Percentiles rank a stretch among this genome's conserved stretches.
Evolutionary conservation across 1,140 invertebrate genomes (phyloP).

Genomic region (Drosophila punjabiensis): DNA sequence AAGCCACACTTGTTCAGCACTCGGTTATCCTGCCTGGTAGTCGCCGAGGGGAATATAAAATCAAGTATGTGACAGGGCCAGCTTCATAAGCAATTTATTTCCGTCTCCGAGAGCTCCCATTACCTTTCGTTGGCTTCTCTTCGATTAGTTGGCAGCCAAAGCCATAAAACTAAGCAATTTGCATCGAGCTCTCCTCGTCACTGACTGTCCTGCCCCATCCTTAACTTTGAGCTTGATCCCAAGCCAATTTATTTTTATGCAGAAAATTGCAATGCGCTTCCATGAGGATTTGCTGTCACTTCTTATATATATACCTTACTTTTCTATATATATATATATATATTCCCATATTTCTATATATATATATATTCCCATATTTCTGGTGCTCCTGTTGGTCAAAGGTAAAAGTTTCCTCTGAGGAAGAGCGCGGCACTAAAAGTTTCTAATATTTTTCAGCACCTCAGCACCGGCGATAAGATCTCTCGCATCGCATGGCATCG

Average conservation of each 20-base stretch:
- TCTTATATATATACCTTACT: neutral
- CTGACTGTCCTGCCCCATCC: neutral
- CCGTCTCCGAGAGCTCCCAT: slow-evolving; percentile 26
- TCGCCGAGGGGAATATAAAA: slow-evolving; percentile 25
- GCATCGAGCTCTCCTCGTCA: slow-evolving; percentile 23
- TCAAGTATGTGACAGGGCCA: slow-evolving; percentile 16
- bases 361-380: no score
- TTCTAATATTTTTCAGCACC: slow-evolving; percentile 83
- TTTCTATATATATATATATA: neutral
- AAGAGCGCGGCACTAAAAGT: slow-evolving; percentile 57
- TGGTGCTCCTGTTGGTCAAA: slow-evolving; percentile 63
- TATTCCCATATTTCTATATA: no score
- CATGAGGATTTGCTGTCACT: slow-evolving; percentile 79
- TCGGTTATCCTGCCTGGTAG: slow-evolving; percentile 16
- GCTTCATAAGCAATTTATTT: slow-evolving; percentile 41
- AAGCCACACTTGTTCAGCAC: slow-evolving; percentile 32
- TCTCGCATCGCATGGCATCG: slow-evolving; percentile 62
- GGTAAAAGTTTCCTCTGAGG: slow-evolving; percentile 62
- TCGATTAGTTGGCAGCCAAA: slow-evolving; percentile 52
- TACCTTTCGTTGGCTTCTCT: slow-evolving; percentile 62
- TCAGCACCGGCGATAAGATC: slow-evolving; percentile 74
- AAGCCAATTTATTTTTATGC: slow-evolving; percentile 73
- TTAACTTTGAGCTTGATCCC: slow-evolving; percentile 60
- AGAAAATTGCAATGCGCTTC: slow-evolving; percentile 55
- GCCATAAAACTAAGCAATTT: slow-evolving; percentile 66